Base-by-base conservation (phyloP, 1,140 invertebrate species). In the Parapsyche elsis region DNA sequence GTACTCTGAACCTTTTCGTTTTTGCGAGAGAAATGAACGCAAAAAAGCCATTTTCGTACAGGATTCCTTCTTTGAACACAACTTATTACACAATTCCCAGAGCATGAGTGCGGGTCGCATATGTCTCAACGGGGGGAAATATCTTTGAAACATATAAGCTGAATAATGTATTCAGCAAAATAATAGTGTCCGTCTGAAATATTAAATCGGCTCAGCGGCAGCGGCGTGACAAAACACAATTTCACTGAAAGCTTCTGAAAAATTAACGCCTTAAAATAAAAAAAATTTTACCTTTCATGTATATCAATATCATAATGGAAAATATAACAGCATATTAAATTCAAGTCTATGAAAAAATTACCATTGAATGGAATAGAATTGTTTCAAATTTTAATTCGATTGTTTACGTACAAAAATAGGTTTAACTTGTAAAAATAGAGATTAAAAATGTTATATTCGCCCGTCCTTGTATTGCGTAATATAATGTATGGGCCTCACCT, bases 31-130 rank as follows among this genome's bases (percentile, higher is more conserved):
- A 53, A 53, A 53, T 53, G 49, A 61, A 16, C 9, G 21, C n/a
- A 23, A 23, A 61, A 16, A 23, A 61, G 59, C 21, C n/a, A 23
- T 61, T 61, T 61, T 61, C 21, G 59, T 61, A 61, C 59, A 61
- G 21, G n/a, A 61, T 61, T 23, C 59, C 59, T 61, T 19, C 21
- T 61, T 61, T 61, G 59, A 21, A 21, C 59, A 61, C n/a, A 61
- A 61, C 59, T 61, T 61, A 61, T 61, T 61, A 61, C 59, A 23
- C 59, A 23, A 61, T 61, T 61, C 59, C 16, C 59, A 61, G 2
- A 19, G 21, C 21, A 61, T 61, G 9, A 10, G n/a, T 21, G 59
- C 5, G 21, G n/a, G n/a, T 61, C 59, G 16, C n/a, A 61, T 21
- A 61, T 61, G 21, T 61, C 59, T 61, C 59, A 16, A 53, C 2